These are phyloP conservation scores for Pandion haliaetus DNA, from an alignment of 2,113 vertebrate genomes.

Conservation along the genomic window DNA sequence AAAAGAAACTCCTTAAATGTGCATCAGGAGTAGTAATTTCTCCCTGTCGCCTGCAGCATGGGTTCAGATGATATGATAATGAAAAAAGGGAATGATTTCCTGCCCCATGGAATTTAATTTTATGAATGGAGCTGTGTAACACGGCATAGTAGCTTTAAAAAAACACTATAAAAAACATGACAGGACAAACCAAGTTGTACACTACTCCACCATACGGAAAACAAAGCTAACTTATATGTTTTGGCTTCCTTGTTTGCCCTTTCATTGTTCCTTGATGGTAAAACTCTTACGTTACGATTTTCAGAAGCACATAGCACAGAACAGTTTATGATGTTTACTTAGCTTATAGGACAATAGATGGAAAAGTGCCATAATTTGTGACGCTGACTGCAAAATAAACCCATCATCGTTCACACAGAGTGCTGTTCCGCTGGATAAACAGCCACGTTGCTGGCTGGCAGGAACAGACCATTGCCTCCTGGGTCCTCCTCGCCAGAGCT, in stretches of 20 bases:
- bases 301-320: slow-evolving; percentile 42
- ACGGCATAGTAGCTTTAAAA: not conserved
- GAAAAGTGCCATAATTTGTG: slow-evolving; percentile 45
- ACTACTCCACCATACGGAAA: not conserved
- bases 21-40: slow-evolving; percentile 35
- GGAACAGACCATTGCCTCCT: not conserved
- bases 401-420: not conserved
- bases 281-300: not conserved
- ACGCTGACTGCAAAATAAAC: slow-evolving; percentile 52
- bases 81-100: slow-evolving; percentile 37
- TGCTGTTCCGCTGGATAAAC: slow-evolving; percentile 16
- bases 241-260: slow-evolving; percentile 29
- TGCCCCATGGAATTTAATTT: not conserved
- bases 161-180: not conserved
- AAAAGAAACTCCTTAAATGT: slow-evolving; percentile 53
- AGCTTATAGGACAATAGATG: slow-evolving; percentile 61
- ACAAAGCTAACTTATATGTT: not conserved
- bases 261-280: slow-evolving; percentile 38
- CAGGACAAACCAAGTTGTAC: not conserved
- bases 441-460: slow-evolving; percentile 5
- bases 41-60: slow-evolving; percentile 35
- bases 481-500: not conserved
- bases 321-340: slow-evolving; percentile 49
- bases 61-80: not conserved
- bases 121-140: slow-evolving; percentile 40